These are phyloP conservation scores for Chloroceryle aenea DNA, from an alignment of 2,113 vertebrate species.

Conservation along the genomic window DNA sequence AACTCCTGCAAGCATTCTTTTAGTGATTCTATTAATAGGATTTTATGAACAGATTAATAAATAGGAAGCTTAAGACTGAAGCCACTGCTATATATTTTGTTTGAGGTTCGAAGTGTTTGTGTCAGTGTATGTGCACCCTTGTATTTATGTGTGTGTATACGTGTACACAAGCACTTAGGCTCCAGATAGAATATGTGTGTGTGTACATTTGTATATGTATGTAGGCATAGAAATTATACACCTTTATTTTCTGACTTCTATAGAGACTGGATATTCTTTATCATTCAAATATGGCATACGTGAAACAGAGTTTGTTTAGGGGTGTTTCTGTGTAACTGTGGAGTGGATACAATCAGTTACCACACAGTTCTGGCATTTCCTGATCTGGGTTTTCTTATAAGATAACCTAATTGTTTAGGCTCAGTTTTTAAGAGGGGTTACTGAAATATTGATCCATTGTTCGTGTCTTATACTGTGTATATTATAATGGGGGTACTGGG, in stretches of 20 bases:
- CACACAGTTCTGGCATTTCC: not conserved
- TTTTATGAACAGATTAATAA: not conserved
- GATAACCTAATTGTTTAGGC: not conserved
- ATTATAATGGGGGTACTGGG: not conserved
- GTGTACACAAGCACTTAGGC: not conserved
- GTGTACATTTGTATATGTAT: not conserved
- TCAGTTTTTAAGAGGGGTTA: not conserved
- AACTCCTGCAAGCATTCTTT: not conserved
- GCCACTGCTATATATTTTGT: not conserved
- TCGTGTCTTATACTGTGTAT: not conserved
- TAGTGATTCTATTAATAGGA: not conserved
- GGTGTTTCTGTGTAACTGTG: not conserved
- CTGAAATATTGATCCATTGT: not conserved
- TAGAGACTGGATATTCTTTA: not conserved
- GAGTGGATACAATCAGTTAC: not conserved
- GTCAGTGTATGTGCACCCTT: fast-evolving
- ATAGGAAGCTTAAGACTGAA: not conserved
- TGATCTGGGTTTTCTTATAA: not conserved
- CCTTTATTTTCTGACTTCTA: not conserved
- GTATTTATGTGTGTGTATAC: fast-evolving
- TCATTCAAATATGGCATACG: not conserved
- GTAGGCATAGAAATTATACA: not conserved
- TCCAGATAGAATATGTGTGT: not conserved
- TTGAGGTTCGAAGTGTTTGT: not conserved
- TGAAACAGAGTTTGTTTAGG: not conserved